A percentile compares a stretch with the other conserved stretches of the same genome.
Evolutionary conservation across 2,888 invertebrate species (phyloP).

Genomic region (Synergus umbraculus): DNA sequence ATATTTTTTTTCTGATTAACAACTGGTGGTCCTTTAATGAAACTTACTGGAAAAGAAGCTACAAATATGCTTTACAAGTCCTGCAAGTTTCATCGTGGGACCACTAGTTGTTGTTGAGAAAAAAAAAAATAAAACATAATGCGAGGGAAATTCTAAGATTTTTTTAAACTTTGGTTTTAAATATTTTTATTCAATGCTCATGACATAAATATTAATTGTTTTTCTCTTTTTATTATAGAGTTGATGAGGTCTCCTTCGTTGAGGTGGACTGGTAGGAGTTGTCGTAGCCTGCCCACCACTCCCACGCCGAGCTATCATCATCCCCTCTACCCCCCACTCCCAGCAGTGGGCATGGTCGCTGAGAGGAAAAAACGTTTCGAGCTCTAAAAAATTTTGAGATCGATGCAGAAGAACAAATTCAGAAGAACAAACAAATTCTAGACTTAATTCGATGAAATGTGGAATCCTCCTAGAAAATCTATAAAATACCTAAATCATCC

Average conservation of each 20-base stretch:
- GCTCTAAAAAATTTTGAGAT: constrained; percentile 71
- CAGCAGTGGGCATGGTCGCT: constrained; percentile 86
- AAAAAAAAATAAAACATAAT: too few relatives aligned
- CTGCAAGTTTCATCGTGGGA: too few relatives aligned
- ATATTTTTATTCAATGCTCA: not conserved
- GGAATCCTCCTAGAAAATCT: not conserved
- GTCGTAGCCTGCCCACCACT: constrained; percentile 77
- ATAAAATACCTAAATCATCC: constrained; percentile 36
- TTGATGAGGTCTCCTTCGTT: constrained; percentile 79
- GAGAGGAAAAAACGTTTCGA: constrained; percentile 86
- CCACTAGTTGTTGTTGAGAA: too few relatives aligned
- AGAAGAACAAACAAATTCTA: not conserved
- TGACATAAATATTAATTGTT: not conserved
- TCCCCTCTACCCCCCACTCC: constrained; percentile 74
- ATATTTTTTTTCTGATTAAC: too few relatives aligned
- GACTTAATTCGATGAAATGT: not conserved
- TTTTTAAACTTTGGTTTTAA: not conserved
- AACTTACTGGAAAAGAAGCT: too few relatives aligned
- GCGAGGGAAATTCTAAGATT: not conserved
- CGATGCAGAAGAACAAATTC: constrained; percentile 38
- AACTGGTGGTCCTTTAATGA: too few relatives aligned
- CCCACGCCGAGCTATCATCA: constrained; percentile 71
- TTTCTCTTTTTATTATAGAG: constrained; percentile 75
- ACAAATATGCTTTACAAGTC: too few relatives aligned
- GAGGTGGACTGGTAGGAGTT: constrained; percentile 74